Percentiles rank a stretch among this genome's conserved stretches.
phyloP scores from a whole-genome alignment of 1,140 invertebrate genomes.

The Eriocheir sinensis region DNA sequence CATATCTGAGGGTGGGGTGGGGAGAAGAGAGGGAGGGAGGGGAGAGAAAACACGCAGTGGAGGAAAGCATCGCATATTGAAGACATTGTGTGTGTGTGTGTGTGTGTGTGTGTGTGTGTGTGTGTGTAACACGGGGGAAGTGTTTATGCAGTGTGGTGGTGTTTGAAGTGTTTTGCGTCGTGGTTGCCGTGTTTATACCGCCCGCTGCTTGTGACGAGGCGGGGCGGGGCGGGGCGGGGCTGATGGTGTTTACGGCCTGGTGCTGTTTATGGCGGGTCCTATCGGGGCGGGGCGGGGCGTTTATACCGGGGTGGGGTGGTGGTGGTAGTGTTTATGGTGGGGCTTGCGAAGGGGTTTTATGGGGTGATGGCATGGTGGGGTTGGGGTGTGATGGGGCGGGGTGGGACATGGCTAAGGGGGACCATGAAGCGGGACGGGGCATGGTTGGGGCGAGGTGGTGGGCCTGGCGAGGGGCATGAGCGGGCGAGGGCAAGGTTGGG shows the following conservation, averaged over 20 bases:
- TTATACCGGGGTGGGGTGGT: background rate
- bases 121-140: background rate
- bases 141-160: background rate
- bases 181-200: background rate
- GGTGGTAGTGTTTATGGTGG: too few species aligned
- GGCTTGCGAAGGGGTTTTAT: too few species aligned
- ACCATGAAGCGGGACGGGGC: too few species aligned
- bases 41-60: background rate
- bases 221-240: background rate
- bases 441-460: too few species aligned
- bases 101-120: conserved; percentile 24
- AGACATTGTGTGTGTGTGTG: conserved; percentile 43
- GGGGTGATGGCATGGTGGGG: too few species aligned
- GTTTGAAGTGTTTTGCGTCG: background rate
- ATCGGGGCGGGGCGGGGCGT: background rate
- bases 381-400: too few species aligned
- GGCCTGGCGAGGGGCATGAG: background rate
- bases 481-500: background rate
- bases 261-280: background rate
- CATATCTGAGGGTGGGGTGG: background rate
- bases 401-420: too few species aligned
- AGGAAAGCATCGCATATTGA: conserved; percentile 4
- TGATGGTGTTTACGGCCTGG: background rate
- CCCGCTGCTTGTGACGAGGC: background rate
- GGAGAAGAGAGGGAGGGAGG: background rate